These are phyloP conservation scores for Macrosoma leucophasiata DNA, from an alignment of 2,888 invertebrate genomes.

Conservation along the genomic window DNA sequence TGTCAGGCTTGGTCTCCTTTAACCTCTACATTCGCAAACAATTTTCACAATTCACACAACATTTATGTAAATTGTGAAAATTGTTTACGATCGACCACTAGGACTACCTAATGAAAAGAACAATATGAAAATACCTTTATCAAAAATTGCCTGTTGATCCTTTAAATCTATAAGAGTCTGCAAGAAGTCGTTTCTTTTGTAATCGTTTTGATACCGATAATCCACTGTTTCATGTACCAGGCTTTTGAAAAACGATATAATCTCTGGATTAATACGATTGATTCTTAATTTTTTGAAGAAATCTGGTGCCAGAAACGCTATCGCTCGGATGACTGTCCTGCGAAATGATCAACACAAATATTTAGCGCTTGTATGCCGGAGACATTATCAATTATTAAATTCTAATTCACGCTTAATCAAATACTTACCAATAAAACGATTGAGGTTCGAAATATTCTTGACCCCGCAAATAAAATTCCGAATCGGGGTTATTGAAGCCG, in stretches of 20 bases:
- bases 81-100: too few species aligned
- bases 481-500: conserved; percentile 69
- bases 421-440: conserved; percentile 54
- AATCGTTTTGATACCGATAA: conserved; percentile 44
- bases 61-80: too few species aligned
- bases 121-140: conserved; percentile 44
- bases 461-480: conserved; percentile 68
- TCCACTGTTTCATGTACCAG: conserved; percentile 56
- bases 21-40: too few species aligned
- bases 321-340: conserved; percentile 56
- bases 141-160: conserved; percentile 39
- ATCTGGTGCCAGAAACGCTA: conserved; percentile 60
- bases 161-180: conserved; percentile 71
- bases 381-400: neutral
- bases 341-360: conserved; percentile 23
- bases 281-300: conserved; percentile 52
- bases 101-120: too few species aligned
- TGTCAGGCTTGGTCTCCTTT: too few species aligned
- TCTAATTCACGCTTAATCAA: neutral
- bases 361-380: neutral
- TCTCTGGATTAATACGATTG: conserved; percentile 43
- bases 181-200: conserved; percentile 68
- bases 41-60: too few species aligned
- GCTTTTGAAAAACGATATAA: conserved; percentile 55
- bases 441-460: conserved; percentile 60